These are phyloP conservation scores for Drosophila rhopaloa DNA, from an alignment of 1,140 invertebrate species.

Conservation along the genomic window DNA sequence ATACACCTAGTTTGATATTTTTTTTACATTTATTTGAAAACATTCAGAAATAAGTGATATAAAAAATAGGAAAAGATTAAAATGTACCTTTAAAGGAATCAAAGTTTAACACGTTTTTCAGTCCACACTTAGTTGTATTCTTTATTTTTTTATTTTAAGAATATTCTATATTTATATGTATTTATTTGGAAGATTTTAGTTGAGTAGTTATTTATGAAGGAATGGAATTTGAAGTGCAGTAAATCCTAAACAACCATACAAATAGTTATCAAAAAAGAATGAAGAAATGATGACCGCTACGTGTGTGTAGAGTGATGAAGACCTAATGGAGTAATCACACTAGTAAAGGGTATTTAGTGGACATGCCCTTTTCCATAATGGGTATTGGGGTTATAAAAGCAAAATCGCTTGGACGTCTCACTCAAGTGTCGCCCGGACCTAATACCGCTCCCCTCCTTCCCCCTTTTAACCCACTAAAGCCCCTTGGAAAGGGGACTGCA, in stretches of 20 bases:
- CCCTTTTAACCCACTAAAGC: constrained; percentile 1
- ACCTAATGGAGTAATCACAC: too few relatives aligned
- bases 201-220: constrained; percentile 4
- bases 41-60: constrained; percentile 20
- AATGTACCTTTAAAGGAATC: constrained; percentile 36
- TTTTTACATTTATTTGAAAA: constrained; percentile 27
- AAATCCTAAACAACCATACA: background rate
- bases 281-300: background rate
- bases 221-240: background rate
- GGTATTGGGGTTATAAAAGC: constrained; percentile 53
- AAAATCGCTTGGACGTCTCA: constrained; percentile 65
- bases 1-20: constrained; percentile 18
- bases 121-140: constrained; percentile 29
- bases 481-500: constrained; percentile 15
- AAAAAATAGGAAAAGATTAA: constrained; percentile 24
- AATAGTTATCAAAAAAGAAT: background rate
- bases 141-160: background rate
- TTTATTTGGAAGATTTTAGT: constrained; percentile 20
- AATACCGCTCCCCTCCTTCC: constrained; percentile 4
- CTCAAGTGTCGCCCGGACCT: constrained; percentile 59
- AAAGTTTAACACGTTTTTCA: constrained; percentile 25
- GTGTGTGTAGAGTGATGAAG: too few relatives aligned
- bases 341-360: background rate
- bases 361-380: constrained; percentile 26
- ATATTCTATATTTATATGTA: constrained; percentile 28